Conservation (phyloP, 2,888 invertebrate genomes). For the Notodonta dromedarius region DNA sequence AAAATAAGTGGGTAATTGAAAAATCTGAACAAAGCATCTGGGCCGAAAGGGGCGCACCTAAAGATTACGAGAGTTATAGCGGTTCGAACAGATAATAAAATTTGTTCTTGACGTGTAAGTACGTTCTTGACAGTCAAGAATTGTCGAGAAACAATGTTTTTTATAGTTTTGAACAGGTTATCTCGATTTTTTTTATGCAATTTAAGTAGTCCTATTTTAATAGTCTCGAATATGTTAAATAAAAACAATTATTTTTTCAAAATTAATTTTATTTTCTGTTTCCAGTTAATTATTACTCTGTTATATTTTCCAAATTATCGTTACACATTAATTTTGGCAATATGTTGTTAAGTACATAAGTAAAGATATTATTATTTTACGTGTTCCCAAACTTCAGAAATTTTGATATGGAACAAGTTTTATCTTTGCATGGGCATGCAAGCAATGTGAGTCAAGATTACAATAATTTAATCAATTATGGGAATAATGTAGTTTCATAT, state of each 20-base stretch:
- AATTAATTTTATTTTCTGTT: too few species aligned
- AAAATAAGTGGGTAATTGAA: constrained; percentile 15
- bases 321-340: neutral
- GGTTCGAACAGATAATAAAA: constrained; percentile 15
- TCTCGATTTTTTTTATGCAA: too few species aligned
- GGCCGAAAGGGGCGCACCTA: neutral
- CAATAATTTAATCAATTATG: too few species aligned
- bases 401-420: neutral
- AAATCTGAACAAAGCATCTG: constrained; percentile 11
- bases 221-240: too few species aligned
- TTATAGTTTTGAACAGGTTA: too few species aligned
- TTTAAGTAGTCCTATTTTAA: too few species aligned
- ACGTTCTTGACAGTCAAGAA: constrained; percentile 1
- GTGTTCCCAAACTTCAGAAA: neutral
- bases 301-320: too few species aligned
- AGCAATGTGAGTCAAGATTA: neutral
- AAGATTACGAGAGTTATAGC: constrained; percentile 21
- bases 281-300: too few species aligned
- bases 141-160: neutral
- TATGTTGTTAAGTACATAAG: neutral
- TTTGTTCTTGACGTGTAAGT: constrained; percentile 11
- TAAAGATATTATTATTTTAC: neutral
- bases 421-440: neutral
- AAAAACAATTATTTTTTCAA: too few species aligned
- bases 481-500: too few species aligned